Base-by-base conservation (phyloP, 2,888 invertebrate genomes). In the Thymelicus sylvestris region DNA sequence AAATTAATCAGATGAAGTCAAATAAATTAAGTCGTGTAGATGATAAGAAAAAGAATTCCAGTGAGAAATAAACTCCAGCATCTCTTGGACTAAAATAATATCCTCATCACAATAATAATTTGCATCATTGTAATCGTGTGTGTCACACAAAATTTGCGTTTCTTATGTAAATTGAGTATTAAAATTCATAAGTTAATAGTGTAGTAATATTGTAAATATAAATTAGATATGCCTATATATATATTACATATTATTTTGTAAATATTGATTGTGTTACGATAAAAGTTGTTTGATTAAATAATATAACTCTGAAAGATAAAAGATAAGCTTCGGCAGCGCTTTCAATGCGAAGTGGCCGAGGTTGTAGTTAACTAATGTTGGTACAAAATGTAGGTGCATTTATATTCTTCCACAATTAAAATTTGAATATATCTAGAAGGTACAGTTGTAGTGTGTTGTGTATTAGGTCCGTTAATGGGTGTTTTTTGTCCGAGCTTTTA, bases 371-470 rank as follows among this genome's bases (percentile, higher is more conserved):
- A n/a, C n/a, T n/a, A 31, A 31, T 57, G 13, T 57, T 57, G 31
- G 57, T 31, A 52, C 50, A 52, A 52, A 52, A 19, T 7, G 50
- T 19, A 52, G 50, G 50, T 52, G 50, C 50, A 19, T 52, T 52
- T 19, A 52, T 52, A 52, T 52, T 52, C 12, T 47, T 52, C 31
- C 31, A 31, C 31, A 57, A 6, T 57, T 57, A 15, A 44, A 52
- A 52, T 52, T 52, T 52, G 19, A 10, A 19, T 52, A 12, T 19
- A 44, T 8, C 8, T 41, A 41, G 41, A 6, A 41, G 41, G 44
- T 44, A 10, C 44, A 44, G 44, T 2, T 41, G n/a, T n/a, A n/a
- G n/a, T n/a, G n/a, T n/a, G n/a, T n/a, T n/a, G 41, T 44, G 12
- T 8, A 44, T 41, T 12, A 44, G 0, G 12, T 44, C 12, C 12